Evolutionary conservation across 1,140 invertebrate genomes (phyloP).

Genomic region (Globodera ellingtonae): DNA sequence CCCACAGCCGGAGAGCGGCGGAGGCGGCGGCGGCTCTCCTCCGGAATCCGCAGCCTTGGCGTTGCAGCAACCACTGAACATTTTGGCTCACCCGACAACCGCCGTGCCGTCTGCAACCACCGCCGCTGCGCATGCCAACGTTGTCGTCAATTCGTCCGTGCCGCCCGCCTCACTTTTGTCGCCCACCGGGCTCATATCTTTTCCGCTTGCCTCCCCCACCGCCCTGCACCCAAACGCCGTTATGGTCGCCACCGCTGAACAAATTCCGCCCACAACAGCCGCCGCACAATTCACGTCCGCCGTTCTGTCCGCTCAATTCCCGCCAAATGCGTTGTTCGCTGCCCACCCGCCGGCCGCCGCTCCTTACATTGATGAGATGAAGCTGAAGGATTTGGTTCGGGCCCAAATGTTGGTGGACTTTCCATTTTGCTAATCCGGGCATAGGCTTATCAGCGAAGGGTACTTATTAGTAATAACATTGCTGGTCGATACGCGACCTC

Average conservation of each 20-base stretch:
- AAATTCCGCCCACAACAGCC: slow-evolving; percentile 26
- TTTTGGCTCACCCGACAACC: neutral
- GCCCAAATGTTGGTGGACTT: slow-evolving; percentile 59
- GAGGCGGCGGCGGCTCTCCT: neutral
- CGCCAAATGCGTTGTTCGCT: slow-evolving; percentile 24
- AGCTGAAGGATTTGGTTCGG: slow-evolving; percentile 59
- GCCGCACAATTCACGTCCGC: slow-evolving; percentile 21
- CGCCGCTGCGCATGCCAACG: neutral
- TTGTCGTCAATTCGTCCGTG: slow-evolving; percentile 39
- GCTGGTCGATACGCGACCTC: too few relatives aligned
- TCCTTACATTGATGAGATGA: slow-evolving; percentile 40
- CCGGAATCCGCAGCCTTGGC: neutral
- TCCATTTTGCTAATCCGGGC: neutral
- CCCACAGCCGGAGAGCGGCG: neutral
- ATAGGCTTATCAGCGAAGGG: too few relatives aligned
- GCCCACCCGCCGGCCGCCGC: slow-evolving; percentile 23
- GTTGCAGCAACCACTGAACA: neutral
- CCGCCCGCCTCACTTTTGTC: slow-evolving; percentile 55
- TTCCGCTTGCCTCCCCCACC: slow-evolving; percentile 41
- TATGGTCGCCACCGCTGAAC: slow-evolving; percentile 24
- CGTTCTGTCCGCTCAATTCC: slow-evolving; percentile 36
- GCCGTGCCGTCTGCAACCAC: neutral
- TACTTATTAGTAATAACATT: too few relatives aligned
- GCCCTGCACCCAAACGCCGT: slow-evolving; percentile 49
- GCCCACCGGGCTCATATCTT: slow-evolving; percentile 45